These are phyloP conservation scores for Caenorhabditis tropicalis DNA, from an alignment of 1,140 invertebrate species.

Conservation along the genomic window DNA sequence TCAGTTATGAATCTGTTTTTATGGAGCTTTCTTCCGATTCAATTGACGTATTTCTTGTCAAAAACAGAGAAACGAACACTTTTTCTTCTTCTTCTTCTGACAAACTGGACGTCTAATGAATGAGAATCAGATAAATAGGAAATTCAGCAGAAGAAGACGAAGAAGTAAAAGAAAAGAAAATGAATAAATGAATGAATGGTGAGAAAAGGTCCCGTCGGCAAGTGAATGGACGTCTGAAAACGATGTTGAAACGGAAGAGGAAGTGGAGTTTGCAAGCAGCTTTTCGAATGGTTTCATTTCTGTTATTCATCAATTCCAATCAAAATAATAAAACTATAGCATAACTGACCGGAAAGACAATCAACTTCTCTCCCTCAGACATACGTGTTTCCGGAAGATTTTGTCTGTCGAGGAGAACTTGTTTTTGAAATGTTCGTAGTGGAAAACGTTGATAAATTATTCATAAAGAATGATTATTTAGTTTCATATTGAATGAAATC, in stretches of 20 bases:
- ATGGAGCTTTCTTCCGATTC: background rate
- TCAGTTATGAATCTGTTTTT: background rate
- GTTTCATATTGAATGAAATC: too few species aligned
- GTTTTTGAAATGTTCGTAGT: background rate
- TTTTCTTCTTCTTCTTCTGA: background rate
- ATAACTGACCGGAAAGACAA: background rate
- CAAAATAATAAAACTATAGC: background rate
- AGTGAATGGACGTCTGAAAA: background rate
- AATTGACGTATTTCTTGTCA: background rate
- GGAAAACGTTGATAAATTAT: too few species aligned
- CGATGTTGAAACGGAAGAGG: background rate
- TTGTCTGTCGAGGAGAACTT: background rate
- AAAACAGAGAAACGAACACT: background rate
- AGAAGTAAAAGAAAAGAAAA: background rate
- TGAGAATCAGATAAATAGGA: conserved; percentile 10
- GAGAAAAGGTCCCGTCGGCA: background rate
- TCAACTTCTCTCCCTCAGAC: background rate
- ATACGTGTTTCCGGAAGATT: background rate
- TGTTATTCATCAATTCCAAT: background rate
- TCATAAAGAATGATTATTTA: too few species aligned
- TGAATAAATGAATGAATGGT: background rate
- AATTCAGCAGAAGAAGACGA: too few species aligned
- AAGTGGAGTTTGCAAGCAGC: background rate
- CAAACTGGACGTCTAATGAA: background rate
- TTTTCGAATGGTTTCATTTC: background rate